Base-by-base conservation (phyloP, 2,113 vertebrate species). In the Boulengeromyrus knoepffleri region DNA sequence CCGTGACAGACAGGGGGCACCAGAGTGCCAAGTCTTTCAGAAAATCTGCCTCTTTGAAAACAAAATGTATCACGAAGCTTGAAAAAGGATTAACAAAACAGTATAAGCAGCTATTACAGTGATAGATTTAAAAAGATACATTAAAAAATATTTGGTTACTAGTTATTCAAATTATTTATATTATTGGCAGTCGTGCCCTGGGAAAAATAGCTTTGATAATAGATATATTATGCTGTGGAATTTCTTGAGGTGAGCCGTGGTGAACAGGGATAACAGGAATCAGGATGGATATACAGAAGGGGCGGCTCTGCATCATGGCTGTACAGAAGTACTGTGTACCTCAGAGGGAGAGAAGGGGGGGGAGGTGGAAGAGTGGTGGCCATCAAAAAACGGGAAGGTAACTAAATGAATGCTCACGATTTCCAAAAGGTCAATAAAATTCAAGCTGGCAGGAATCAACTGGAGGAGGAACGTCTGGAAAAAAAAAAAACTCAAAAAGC, bases 351-450 rank as follows among this genome's bases (percentile, higher is more conserved):
- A 52, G 5, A 36, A 39, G 6, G 45, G 53, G 50, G 7, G 77
- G 15, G 49, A 4, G 5, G 31, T 0, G 88, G 47, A 4, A 39
- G 70, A 62, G 56, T 12, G 58, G 42, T 70, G 56, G 56, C 24
- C 39, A 84, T 52, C 49, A 52, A 66, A 80, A 66, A 46, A 17
- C 8, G 2, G 36, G 9, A n/a, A 24, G 15, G 9, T 89, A 39
- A 49, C 62, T n/a, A 89, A 89, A 89, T 77, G 47, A 83, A 56
- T 24, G 31, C 49, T 24, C 31, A 19, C 39, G 36, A 89, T 53
- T 89, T 89, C n/a, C 31, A 92, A 92, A 92, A 91, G 94, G 94
- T 95, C 93, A 95, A 94, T 93, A 93, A 94, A 95, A 95, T 94
- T 84, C 52, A 47, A 53, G 31, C 88, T n/a, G 95, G 94, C 94